phyloP scores from a whole-genome alignment of 2,888 invertebrate species.

The Agriotes lineatus region DNA sequence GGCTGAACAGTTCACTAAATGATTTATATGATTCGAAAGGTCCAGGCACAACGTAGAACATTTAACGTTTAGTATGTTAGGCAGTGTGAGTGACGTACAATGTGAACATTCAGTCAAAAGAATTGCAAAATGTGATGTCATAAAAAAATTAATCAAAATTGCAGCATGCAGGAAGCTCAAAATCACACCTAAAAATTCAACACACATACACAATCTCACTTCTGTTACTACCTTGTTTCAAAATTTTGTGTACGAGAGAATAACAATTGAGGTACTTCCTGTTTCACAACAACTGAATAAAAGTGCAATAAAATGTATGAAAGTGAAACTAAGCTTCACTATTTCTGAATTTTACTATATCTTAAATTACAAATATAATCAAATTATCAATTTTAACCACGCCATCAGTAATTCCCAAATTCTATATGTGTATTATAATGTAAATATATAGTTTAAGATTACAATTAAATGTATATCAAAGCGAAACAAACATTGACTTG shows the following conservation, averaged over 20 bases:
- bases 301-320: too few species aligned
- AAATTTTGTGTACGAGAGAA: neutral
- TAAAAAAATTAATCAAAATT: constrained; percentile 51
- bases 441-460: too few species aligned
- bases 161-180: constrained; percentile 60
- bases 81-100: constrained; percentile 49
- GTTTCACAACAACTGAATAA: neutral
- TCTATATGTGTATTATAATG: too few species aligned
- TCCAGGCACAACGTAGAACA: constrained; percentile 42
- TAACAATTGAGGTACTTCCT: too few species aligned
- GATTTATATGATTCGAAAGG: constrained; percentile 35
- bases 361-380: too few species aligned
- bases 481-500: too few species aligned
- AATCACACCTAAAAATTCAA: constrained; percentile 51
- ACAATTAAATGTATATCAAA: too few species aligned
- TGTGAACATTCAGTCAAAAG: constrained; percentile 40
- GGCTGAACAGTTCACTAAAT: constrained; percentile 41
- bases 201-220: constrained; percentile 33
- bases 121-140: constrained; percentile 52
- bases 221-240: neutral
- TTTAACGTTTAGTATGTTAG: constrained; percentile 46
- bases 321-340: too few species aligned
- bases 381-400: too few species aligned
- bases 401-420: too few species aligned
- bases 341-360: too few species aligned